Evolutionary conservation across 1,140 invertebrate genomes (phyloP).

Genomic region (Papilio aristodemus): DNA sequence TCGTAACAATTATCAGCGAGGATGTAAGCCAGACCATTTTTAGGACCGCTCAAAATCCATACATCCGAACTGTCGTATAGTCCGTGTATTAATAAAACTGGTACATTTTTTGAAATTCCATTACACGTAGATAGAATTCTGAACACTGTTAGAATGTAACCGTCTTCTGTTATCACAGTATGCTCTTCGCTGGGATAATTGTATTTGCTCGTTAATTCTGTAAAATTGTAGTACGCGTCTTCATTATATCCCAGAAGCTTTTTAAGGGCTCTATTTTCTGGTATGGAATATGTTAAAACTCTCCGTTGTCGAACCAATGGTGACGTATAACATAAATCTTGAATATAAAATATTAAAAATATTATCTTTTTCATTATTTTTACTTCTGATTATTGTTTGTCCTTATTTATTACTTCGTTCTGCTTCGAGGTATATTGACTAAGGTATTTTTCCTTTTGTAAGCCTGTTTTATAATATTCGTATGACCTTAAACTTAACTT

Average conservation of each 20-base stretch:
- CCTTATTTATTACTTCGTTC: slow-evolving; percentile 34
- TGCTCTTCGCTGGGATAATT: slow-evolving; percentile 58
- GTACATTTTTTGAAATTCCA: slow-evolving; percentile 48
- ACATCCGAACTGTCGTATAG: slow-evolving; percentile 84
- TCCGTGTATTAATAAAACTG: slow-evolving; percentile 87
- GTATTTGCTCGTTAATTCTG: slow-evolving; percentile 59
- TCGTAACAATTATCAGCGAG: slow-evolving; percentile 84
- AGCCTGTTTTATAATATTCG: slow-evolving; percentile 62
- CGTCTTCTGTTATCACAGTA: slow-evolving; percentile 81
- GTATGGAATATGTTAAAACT: slow-evolving; percentile 44
- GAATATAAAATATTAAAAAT: slow-evolving; percentile 30
- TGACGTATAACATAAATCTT: slow-evolving; percentile 28
- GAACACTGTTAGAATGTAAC: slow-evolving; percentile 84
- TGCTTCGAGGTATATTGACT: slow-evolving; percentile 46
- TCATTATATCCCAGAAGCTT: slow-evolving; percentile 53
- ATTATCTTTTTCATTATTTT: slow-evolving; percentile 30
- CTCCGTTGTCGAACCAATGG: slow-evolving; percentile 20
- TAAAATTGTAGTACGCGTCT: slow-evolving; percentile 63
- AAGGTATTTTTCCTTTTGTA: slow-evolving; percentile 46
- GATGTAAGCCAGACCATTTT: slow-evolving; percentile 74
- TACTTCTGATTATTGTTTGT: slow-evolving; percentile 5
- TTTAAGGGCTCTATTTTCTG: slow-evolving; percentile 49
- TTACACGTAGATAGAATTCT: slow-evolving; percentile 78
- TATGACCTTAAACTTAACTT: slow-evolving; percentile 57
- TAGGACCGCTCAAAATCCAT: slow-evolving; percentile 82